Conservation (phyloP, 2,113 vertebrate species). For the Budorcas taxicolor region DNA sequence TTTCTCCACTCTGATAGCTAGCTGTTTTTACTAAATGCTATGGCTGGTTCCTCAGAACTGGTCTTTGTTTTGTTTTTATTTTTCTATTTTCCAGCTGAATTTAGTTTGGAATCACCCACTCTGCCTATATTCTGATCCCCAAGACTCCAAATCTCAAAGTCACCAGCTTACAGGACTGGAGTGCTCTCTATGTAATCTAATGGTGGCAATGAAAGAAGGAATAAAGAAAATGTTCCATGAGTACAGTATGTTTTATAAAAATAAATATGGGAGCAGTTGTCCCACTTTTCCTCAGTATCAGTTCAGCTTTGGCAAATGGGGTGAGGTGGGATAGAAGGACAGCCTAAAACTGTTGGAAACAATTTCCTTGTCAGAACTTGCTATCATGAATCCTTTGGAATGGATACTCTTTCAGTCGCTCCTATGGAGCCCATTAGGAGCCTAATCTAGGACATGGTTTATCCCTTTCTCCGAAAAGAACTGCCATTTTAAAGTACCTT, state of each 20-base stretch:
- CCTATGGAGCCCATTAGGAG: constrained; percentile 54
- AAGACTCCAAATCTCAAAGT: constrained; percentile 55
- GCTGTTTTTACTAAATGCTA: constrained; percentile 41
- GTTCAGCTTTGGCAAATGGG: constrained; percentile 41
- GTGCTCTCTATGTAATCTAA: constrained; percentile 41
- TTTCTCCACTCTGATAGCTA: constrained; percentile 54
- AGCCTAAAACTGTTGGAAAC: constrained; percentile 35
- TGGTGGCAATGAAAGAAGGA: constrained; percentile 50
- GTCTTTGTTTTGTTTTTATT: constrained; percentile 47
- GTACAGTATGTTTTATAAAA: constrained; percentile 52
- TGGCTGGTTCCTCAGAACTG: constrained; percentile 43
- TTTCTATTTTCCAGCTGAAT: constrained; percentile 54
- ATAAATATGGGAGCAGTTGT: constrained; percentile 31
- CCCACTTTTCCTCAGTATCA: constrained; percentile 12
- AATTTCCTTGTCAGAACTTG: constrained; percentile 46
- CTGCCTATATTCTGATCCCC: constrained; percentile 43
- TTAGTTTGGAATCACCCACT: constrained; percentile 56
- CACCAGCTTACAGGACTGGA: constrained; percentile 27
- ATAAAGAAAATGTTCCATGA: constrained; percentile 52
- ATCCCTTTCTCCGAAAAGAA: constrained; percentile 48
- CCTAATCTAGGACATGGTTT: constrained; percentile 5
- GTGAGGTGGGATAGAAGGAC: neutral
- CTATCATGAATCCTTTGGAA: constrained; percentile 36
- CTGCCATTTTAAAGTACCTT: constrained; percentile 48
- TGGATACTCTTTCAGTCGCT: constrained; percentile 55